A percentile compares a stretch with the other conserved stretches of the same genome.
Evolutionary conservation across 1,140 invertebrate genomes (phyloP).

Genomic region (Euwallacea fornicatus): DNA sequence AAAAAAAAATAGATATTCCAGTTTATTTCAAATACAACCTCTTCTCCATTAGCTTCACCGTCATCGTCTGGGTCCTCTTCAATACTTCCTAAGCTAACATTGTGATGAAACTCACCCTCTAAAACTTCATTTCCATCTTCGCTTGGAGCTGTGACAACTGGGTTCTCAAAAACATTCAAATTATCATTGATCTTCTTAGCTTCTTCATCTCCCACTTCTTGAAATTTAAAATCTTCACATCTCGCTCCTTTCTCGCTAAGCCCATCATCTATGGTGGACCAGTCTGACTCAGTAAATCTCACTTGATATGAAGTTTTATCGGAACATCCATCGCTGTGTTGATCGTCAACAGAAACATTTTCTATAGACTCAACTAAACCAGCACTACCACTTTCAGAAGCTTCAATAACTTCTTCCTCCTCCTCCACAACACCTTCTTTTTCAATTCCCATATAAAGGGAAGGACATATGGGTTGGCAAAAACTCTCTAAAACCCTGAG

Average conservation of each 20-base stretch:
- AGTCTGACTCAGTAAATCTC: conserved; percentile 16
- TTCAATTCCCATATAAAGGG: conserved; percentile 20
- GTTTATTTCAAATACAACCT: neutral
- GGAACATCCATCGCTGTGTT: neutral
- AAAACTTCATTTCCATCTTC: conserved; percentile 30
- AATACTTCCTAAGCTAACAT: neutral
- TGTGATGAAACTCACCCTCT: neutral
- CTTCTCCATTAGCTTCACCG: neutral
- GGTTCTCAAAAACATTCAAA: neutral
- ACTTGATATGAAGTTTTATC: conserved; percentile 1
- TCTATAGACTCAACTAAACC: neutral
- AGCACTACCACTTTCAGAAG: neutral
- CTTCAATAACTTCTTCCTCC: neutral
- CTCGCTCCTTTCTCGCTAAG: conserved; percentile 8
- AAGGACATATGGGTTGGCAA: conserved; percentile 39
- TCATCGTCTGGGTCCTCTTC: neutral
- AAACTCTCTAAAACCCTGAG: conserved; percentile 26
- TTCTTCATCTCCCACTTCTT: conserved; percentile 5
- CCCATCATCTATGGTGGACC: conserved; percentile 13
- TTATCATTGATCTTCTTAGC: conserved; percentile 6
- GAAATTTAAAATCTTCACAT: neutral
- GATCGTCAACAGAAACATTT: neutral
- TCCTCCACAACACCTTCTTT: conserved; percentile 2
- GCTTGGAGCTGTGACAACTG: conserved; percentile 20
- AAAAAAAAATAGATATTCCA: neutral